A percentile compares a stretch with the other conserved stretches of the same genome.
Evolutionary conservation across 2,113 vertebrate genomes (phyloP).

Genomic region (Prunella fulvescens): DNA sequence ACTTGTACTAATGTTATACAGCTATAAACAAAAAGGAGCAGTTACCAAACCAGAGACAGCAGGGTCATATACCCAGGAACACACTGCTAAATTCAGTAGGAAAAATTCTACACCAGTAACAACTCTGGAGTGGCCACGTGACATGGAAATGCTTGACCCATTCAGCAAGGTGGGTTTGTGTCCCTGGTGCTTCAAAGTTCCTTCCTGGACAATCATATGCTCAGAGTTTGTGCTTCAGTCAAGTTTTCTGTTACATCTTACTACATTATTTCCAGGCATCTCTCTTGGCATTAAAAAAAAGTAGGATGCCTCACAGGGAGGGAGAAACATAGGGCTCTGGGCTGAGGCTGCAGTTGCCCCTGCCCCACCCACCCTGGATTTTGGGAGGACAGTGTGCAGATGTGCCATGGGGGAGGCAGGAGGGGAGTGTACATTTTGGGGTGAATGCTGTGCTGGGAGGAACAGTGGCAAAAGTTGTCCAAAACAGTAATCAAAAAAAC

Average conservation of each 20-base stretch:
- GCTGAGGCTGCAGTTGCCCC: background rate
- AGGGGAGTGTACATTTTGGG: background rate
- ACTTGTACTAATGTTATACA: slow-evolving; percentile 55
- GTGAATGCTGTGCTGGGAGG: background rate
- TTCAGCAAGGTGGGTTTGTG: background rate
- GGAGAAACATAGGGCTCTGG: background rate
- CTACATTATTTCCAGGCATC: background rate
- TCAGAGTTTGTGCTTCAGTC: background rate
- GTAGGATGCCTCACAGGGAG: background rate
- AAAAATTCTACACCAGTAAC: background rate
- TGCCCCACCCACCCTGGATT: background rate
- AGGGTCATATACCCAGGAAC: slow-evolving; percentile 40
- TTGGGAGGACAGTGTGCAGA: background rate
- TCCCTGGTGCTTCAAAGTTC: background rate
- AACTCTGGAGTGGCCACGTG: background rate
- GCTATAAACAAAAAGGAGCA: slow-evolving; percentile 62
- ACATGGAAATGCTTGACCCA: background rate
- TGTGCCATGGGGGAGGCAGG: background rate
- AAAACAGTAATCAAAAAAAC: background rate
- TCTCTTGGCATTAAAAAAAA: background rate
- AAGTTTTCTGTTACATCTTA: background rate
- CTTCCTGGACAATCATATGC: background rate
- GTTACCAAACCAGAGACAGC: slow-evolving; percentile 52
- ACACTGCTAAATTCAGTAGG: background rate
- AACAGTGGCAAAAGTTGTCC: background rate